A percentile compares a stretch with the other conserved stretches of the same genome.
Evolutionary conservation across 2,113 vertebrate genomes (phyloP).

Genomic region (Kryptolebias marmoratus): DNA sequence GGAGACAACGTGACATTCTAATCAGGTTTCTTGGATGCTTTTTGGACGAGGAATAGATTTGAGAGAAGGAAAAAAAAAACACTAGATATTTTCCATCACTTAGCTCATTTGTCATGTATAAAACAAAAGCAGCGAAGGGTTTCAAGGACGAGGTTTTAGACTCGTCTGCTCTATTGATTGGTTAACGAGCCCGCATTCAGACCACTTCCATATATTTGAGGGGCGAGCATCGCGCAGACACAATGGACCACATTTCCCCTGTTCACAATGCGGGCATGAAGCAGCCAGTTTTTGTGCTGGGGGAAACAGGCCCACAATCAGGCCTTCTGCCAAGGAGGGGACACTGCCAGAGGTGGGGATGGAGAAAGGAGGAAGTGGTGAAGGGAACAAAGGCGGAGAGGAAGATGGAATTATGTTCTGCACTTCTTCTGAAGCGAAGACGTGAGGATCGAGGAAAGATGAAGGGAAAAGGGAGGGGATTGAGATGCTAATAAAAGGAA

Average conservation of each 20-base stretch:
- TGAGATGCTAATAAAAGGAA: constrained; percentile 4
- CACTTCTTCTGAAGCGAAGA: constrained; percentile 5
- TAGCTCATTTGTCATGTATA: constrained; percentile 71
- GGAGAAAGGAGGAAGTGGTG: constrained; percentile 29
- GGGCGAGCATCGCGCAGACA: constrained; percentile 60
- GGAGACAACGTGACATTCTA: constrained; percentile 42
- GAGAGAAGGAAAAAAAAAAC: rapidly evolving
- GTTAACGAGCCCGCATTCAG: constrained; percentile 78
- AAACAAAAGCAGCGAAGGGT: constrained; percentile 70
- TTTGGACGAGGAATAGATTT: constrained; percentile 45
- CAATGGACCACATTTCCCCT: constrained; percentile 76
- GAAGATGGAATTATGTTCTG: constrained; percentile 27
- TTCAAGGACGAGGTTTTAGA: constrained; percentile 76
- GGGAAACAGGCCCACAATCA: constrained; percentile 49
- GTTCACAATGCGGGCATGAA: constrained; percentile 70
- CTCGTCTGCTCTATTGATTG: constrained; percentile 80
- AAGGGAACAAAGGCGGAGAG: constrained; percentile 24
- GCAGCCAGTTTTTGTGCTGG: constrained; percentile 45
- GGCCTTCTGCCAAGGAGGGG: constrained; percentile 62
- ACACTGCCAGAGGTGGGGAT: constrained; percentile 42
- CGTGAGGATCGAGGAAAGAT: constrained; percentile 14
- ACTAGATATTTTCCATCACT: constrained; percentile 54
- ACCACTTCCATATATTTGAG: constrained; percentile 63
- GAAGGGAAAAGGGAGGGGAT: constrained; percentile 3
- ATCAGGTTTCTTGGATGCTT: constrained; percentile 63